Base-by-base conservation (phyloP, 2,888 invertebrate species). In the Eurytoma adleriae region DNA sequence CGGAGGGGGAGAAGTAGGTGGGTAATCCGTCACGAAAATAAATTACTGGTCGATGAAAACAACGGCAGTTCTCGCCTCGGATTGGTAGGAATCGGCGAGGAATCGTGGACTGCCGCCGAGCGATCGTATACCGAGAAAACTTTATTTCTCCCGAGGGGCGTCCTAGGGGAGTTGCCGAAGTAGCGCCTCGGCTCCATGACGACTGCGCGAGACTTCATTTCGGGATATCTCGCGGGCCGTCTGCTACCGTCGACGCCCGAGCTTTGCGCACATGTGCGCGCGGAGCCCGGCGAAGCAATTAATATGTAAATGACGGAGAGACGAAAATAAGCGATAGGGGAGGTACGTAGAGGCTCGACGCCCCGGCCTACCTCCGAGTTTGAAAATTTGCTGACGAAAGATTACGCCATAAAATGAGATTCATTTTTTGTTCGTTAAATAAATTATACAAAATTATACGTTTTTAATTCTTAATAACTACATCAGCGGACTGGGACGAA, bases 21-120 rank as follows among this genome's bases (percentile, higher is more conserved):
- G 70, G 78, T 64, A 78, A 82, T 80, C 40, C 78, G 76, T 82
- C 78, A 75, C 75, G 80, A 80, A 76, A 80, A 79, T 82, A 82
- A 82, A 82, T 82, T 82, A 82, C 82, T 62, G 52, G 66, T 71
- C 70, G 79, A 56, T 79, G 79, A 82, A 79, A 79, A 82, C 74
- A 80, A 67, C 50, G 76, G 75, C 80, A 50, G 81, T 84, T 84
- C 82, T 83, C 83, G 80, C 80, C 61, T 72, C 61, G 64, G 78
- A 79, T 80, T 81, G 83, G 83, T 75, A 68, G 61, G 61, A 71
- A 72, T 76, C 61, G 67, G 13, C 75, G 52, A 54, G 57, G 57
- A 40, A 64, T 40, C 70, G 79, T 40, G 27, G n/a, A 67, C 64
- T 52, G 70, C 48, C 54, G 24, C 54, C 40, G 10, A 40, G 40